Conservation (phyloP, 2,888 invertebrate genomes). For the Protophormia terraenovae region DNA sequence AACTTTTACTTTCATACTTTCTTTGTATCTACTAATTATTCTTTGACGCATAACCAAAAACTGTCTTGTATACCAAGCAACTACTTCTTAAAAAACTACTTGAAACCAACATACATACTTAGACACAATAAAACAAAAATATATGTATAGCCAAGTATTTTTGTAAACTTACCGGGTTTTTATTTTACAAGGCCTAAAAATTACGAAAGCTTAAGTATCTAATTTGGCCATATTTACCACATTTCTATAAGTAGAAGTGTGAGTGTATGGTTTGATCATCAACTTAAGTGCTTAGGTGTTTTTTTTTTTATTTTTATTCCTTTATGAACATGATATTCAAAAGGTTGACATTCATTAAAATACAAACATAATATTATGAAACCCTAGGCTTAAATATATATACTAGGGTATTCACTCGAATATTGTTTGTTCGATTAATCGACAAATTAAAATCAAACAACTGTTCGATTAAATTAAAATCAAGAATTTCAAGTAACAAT, state of each 20-base stretch:
- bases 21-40: neutral
- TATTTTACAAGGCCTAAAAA: neutral
- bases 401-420: no score
- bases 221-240: constrained; percentile 10
- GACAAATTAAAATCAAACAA: no score
- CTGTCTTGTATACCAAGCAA: neutral
- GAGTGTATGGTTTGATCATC: neutral
- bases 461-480: no score
- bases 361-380: neutral
- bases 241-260: neutral
- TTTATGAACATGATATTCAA: neutral
- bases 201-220: constrained; percentile 34
- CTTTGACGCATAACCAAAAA: neutral
- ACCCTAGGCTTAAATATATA: neutral
- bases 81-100: neutral
- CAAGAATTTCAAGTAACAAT: no score
- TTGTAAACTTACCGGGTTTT: constrained; percentile 5
- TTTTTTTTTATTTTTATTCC: neutral
- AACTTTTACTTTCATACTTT: neutral
- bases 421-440: no score
- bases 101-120: neutral
- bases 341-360: neutral
- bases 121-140: neutral
- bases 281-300: constrained; percentile 10
- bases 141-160: neutral